Evolutionary conservation across 1,140 invertebrate genomes (phyloP).

Genomic region (Hormaphis cornu): DNA sequence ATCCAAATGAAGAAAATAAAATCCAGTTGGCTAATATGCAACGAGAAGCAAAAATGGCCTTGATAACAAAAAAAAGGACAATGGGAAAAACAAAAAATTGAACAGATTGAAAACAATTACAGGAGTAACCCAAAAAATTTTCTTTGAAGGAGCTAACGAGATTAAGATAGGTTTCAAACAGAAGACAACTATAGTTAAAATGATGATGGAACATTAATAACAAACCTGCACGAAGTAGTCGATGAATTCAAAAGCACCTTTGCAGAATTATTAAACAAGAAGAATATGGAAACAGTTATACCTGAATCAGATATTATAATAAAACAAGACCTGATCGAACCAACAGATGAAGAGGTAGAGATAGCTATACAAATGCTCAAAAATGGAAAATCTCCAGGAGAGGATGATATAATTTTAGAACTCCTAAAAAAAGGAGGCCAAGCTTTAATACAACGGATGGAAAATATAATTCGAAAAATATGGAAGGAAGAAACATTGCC

Average conservation of each 20-base stretch:
- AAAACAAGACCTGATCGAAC: neutral
- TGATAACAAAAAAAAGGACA: neutral
- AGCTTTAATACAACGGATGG: neutral
- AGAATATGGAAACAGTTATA: neutral
- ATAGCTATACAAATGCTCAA: constrained; percentile 40
- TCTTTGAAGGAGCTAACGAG: neutral
- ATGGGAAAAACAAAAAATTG: constrained; percentile 3
- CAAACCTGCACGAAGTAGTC: neutral
- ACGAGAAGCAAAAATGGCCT: neutral
- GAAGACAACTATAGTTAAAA: neutral
- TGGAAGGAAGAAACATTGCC: constrained; percentile 35
- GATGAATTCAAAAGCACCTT: neutral
- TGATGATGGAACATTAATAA: neutral
- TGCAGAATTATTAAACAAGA: neutral
- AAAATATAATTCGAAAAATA: constrained; percentile 2
- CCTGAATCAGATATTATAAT: neutral
- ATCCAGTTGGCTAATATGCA: neutral
- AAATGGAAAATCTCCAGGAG: neutral
- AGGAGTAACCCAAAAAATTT: constrained; percentile 1
- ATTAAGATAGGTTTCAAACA: neutral
- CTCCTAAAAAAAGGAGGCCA: neutral
- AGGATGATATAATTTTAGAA: neutral
- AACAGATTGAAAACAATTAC: neutral
- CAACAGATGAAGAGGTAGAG: neutral
- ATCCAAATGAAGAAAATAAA: constrained; percentile 3